Evolutionary conservation across 2,888 invertebrate species (phyloP).

Genomic region (Cataglyphis rosenhaueri): DNA sequence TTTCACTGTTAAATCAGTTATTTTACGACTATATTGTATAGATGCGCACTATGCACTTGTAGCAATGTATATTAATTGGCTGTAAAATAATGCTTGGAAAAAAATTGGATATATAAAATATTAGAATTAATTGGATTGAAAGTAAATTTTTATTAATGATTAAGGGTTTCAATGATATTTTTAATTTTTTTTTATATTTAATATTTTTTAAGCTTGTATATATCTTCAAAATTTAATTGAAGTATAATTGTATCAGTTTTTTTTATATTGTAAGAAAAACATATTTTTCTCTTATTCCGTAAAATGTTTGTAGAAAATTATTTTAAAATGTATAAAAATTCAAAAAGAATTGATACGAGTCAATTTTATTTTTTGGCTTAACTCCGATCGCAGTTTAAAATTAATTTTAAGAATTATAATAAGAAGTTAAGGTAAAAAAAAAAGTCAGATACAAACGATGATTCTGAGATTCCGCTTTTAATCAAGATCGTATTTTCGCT

Average conservation of each 20-base stretch:
- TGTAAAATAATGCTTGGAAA: conserved; percentile 39
- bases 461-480: conserved; percentile 50
- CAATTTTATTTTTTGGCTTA: conserved; percentile 4
- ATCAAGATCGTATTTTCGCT: conserved; percentile 38
- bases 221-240: neutral
- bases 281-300: neutral
- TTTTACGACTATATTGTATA: conserved; percentile 18
- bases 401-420: neutral
- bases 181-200: neutral
- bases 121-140: conserved; percentile 2
- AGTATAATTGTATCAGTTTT: neutral
- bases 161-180: neutral
- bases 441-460: conserved; percentile 30
- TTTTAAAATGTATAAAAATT: neutral
- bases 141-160: neutral
- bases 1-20: conserved; percentile 47
- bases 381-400: neutral
- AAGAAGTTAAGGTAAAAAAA: conserved; percentile 10
- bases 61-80: conserved; percentile 30
- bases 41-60: conserved; percentile 41
- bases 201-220: neutral
- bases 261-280: neutral
- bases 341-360: neutral
- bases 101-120: conserved; percentile 15
- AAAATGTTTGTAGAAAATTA: neutral